phyloP scores from a whole-genome alignment of 2,113 vertebrate species.

The Melanerpes aurifrons region DNA sequence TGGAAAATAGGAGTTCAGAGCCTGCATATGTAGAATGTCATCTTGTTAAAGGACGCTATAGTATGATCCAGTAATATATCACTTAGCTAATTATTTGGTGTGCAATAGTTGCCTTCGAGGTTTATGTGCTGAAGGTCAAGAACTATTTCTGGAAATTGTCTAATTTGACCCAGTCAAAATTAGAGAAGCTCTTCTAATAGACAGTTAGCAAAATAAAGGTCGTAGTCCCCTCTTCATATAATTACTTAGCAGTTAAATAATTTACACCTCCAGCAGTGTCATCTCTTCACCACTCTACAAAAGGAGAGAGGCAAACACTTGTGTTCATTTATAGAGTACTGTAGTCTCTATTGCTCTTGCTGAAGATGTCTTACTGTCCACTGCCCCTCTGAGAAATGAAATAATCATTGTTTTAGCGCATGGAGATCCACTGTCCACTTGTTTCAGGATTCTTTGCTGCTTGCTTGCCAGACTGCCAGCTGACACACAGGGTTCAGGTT shows the following conservation, averaged over 20 bases:
- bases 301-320: neutral
- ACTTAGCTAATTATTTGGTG: slow-evolving; percentile 35
- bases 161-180: slow-evolving; percentile 63
- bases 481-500: rapidly evolving
- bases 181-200: slow-evolving; percentile 41
- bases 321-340: neutral
- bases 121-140: slow-evolving; percentile 2
- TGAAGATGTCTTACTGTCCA: rapidly evolving
- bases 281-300: neutral
- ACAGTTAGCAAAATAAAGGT: slow-evolving; percentile 54
- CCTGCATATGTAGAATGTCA: slow-evolving; percentile 57
- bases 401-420: rapidly evolving
- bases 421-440: rapidly evolving
- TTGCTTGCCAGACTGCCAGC: neutral
- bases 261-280: neutral
- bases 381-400: neutral
- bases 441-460: neutral
- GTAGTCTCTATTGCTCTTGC: rapidly evolving
- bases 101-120: neutral
- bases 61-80: neutral
- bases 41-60: slow-evolving; percentile 28
- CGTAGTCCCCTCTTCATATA: slow-evolving; percentile 11
- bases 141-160: slow-evolving; percentile 44
- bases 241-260: slow-evolving; percentile 35
- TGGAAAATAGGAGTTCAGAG: slow-evolving; percentile 54